Base-by-base conservation (phyloP, 2,888 invertebrate genomes). In the Ennomos fuscantarius region DNA sequence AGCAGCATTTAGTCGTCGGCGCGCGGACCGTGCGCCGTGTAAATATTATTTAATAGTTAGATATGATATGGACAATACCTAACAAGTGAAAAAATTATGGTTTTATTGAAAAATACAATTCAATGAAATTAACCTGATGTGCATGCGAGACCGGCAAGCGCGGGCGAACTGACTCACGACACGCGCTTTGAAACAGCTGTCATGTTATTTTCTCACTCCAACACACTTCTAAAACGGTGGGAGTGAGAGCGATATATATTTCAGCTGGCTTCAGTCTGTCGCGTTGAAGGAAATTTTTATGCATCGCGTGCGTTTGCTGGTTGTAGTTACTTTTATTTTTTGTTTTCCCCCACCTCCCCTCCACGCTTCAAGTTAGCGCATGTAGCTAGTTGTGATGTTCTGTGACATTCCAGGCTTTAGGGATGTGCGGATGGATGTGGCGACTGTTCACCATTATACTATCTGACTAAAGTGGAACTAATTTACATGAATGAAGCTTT, bases 51-150 rank as follows among this genome's bases (percentile, higher is more conserved):
- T 82, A 84, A 86, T 89, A 89, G 87, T 82, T 89, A 90, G 89
- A 82, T 82, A 87, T 76, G 79, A 85, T 90, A 89, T 87, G 91
- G 91, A 92, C 91, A 90, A 92, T 92, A 91, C 91, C 89, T 91
- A 90, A 92, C 91, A 90, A 90, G 91, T 91, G 89, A 83, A 88
- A 83, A 82, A 49, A 79, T 24, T 76, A 87, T 83, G 86, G 86
- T 87, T 90, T 89, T 89, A 86, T 90, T 90, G 89, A 89, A 83
- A 80, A 78, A 86, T 78, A 90, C 86, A 88, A 89, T 83, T 89
- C 88, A 85, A 87, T 90, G 87, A 84, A 91, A 89, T 87, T 82
- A 82, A 73, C 70, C 55, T 43, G 66, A 64, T 72, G 74, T 87
- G 90, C 89, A 87, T 87, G 90, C 85, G 78, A 70, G 72, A 68